A percentile compares a stretch with the other conserved stretches of the same genome.
Evolutionary conservation across 2,888 invertebrate species (phyloP).

Genomic region (Machimus rusticus): DNA sequence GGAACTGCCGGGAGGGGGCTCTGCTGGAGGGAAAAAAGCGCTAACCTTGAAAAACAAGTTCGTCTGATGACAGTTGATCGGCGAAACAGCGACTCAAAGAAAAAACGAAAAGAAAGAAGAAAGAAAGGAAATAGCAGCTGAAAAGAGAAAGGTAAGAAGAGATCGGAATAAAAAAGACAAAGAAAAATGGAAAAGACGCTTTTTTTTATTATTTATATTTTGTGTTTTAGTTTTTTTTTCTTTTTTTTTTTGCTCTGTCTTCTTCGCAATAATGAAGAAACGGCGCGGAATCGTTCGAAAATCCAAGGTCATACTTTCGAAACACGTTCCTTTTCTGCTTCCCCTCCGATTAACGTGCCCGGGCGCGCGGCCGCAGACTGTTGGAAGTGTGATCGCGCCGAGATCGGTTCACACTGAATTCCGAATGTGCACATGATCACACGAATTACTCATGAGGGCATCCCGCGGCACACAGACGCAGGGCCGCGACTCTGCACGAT

Average conservation of each 20-base stretch:
- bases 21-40: conserved; percentile 31
- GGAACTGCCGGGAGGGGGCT: background rate
- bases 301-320: conserved; percentile 48
- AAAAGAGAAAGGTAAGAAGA: conserved; percentile 27
- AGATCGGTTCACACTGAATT: conserved; percentile 20
- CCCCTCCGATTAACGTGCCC: conserved; percentile 12
- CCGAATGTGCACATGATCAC: background rate
- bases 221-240: background rate
- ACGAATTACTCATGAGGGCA: conserved; percentile 10
- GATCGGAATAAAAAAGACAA: conserved; percentile 2
- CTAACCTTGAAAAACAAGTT: conserved; percentile 48
- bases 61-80: conserved; percentile 46
- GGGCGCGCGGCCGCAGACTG: background rate
- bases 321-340: conserved; percentile 45
- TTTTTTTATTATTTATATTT: background rate
- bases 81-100: background rate
- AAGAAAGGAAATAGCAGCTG: conserved; percentile 31
- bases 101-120: conserved; percentile 30
- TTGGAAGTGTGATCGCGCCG: conserved; percentile 30
- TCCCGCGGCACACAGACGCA: background rate
- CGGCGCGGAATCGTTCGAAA: conserved; percentile 39
- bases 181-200: conserved; percentile 18
- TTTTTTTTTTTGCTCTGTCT: background rate
- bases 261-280: conserved; percentile 3
- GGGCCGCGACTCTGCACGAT: background rate